A percentile compares a stretch with the other conserved stretches of the same genome.
Evolutionary conservation across 53 echinoderm and acorn worm genomes (phyloP).

Genomic region (Apostichopus leukothele): DNA sequence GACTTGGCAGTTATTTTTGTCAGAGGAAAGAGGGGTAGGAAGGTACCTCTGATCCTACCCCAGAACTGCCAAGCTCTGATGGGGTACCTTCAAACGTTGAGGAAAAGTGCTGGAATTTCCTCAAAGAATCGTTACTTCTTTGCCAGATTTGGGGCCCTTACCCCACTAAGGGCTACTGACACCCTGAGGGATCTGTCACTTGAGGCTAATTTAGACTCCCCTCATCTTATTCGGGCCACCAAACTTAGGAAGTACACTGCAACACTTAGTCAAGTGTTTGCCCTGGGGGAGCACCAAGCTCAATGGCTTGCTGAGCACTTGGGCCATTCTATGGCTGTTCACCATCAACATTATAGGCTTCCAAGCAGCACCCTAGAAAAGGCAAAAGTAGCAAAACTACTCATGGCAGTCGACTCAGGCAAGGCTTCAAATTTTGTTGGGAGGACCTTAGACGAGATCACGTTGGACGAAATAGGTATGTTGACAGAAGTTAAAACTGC

Average conservation of each 20-base stretch:
- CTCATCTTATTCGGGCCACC: slow-evolving; percentile 42
- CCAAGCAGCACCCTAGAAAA: too few species aligned
- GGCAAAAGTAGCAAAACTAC: too few species aligned
- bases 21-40: slow-evolving; percentile 30
- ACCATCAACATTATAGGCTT: too few species aligned
- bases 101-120: slow-evolving; percentile 40
- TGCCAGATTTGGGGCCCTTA: slow-evolving; percentile 31
- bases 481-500: too few species aligned
- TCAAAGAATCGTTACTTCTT: slow-evolving; percentile 50
- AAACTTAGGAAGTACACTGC: slow-evolving; percentile 56
- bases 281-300: too few species aligned
- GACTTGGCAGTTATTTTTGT: neutral
- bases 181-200: slow-evolving; percentile 33
- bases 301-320: too few species aligned
- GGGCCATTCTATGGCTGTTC: too few species aligned
- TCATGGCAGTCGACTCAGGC: too few species aligned
- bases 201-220: slow-evolving; percentile 34
- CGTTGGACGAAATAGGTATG: too few species aligned
- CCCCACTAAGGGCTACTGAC: slow-evolving; percentile 20
- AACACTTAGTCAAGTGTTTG: slow-evolving; percentile 49
- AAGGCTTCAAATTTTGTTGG: too few species aligned
- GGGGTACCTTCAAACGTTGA: neutral
- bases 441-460: too few species aligned
- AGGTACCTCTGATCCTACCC: slow-evolving; percentile 56
- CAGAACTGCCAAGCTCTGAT: slow-evolving; percentile 42